A percentile compares a stretch with the other conserved stretches of the same genome.
Evolutionary conservation across 1,140 invertebrate genomes (phyloP).

Genomic region (Lucilia sericata): DNA sequence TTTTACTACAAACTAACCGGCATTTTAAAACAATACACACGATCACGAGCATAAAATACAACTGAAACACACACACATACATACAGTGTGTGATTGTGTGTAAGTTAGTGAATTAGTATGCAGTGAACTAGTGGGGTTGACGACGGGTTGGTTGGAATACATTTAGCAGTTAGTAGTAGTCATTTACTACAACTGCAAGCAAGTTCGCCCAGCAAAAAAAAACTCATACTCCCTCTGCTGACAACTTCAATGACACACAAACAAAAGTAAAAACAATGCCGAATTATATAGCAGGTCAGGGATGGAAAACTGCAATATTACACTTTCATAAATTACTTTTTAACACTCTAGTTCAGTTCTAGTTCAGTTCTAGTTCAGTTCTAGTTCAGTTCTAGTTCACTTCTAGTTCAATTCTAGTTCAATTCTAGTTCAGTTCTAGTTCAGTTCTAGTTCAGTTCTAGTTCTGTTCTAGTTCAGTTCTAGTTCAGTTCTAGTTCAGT

Average conservation of each 20-base stretch:
- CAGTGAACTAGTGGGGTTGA: neutral
- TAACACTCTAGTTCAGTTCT: too few species aligned
- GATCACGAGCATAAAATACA: neutral
- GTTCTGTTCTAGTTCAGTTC: too few species aligned
- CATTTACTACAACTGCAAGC: constrained; percentile 9
- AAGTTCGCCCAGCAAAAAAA: neutral
- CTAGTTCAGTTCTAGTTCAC: too few species aligned
- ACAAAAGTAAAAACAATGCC: neutral
- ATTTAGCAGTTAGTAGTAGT: neutral
- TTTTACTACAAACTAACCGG: constrained; percentile 10
- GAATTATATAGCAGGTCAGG: too few species aligned
- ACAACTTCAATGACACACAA: neutral
- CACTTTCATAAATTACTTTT: too few species aligned
- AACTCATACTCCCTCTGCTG: too few species aligned
- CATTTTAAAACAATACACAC: constrained; percentile 16
- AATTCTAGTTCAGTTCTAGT: too few species aligned
- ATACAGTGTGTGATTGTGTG: neutral
- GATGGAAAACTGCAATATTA: too few species aligned
- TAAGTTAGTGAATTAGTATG: neutral
- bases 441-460: too few species aligned
- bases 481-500: too few species aligned
- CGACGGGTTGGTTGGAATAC: neutral
- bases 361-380: too few species aligned
- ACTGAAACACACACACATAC: neutral
- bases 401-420: too few species aligned